Evolutionary conservation across 1,140 invertebrate species (phyloP).

Genomic region (Triops cancriformis): DNA sequence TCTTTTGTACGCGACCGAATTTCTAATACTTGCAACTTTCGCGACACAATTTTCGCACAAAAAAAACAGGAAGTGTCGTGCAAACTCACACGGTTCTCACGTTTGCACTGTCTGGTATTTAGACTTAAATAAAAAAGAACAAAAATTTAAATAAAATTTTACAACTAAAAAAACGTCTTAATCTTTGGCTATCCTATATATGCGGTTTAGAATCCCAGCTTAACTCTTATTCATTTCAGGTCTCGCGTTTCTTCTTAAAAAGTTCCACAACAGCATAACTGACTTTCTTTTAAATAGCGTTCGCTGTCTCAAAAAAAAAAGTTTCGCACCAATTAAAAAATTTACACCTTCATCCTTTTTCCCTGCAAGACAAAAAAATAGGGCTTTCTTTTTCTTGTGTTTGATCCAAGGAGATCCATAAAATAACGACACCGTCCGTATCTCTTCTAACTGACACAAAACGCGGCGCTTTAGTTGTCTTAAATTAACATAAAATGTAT

Average conservation of each 20-base stretch:
- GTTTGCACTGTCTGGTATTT: neutral
- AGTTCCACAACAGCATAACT: neutral
- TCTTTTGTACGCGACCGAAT: neutral
- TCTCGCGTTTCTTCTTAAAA: neutral
- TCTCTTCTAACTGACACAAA: neutral
- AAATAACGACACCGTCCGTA: neutral
- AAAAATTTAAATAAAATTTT: neutral
- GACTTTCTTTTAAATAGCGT: neutral
- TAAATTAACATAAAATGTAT: neutral
- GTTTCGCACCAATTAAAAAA: neutral
- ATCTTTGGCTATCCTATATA: constrained; percentile 11
- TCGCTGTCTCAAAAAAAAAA: neutral
- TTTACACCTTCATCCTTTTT: neutral
- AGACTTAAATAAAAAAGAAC: neutral
- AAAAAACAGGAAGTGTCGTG: neutral
- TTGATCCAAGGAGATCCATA: constrained; percentile 2
- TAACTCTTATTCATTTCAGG: neutral
- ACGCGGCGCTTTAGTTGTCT: neutral
- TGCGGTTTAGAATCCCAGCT: neutral
- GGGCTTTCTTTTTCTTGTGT: neutral
- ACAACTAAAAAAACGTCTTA: neutral
- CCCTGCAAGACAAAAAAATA: neutral
- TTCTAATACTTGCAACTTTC: neutral
- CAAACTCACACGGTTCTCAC: neutral
- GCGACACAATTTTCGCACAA: neutral